These are phyloP conservation scores for Corvus moneduloides DNA, from an alignment of 2,113 vertebrate genomes.

Conservation along the genomic window DNA sequence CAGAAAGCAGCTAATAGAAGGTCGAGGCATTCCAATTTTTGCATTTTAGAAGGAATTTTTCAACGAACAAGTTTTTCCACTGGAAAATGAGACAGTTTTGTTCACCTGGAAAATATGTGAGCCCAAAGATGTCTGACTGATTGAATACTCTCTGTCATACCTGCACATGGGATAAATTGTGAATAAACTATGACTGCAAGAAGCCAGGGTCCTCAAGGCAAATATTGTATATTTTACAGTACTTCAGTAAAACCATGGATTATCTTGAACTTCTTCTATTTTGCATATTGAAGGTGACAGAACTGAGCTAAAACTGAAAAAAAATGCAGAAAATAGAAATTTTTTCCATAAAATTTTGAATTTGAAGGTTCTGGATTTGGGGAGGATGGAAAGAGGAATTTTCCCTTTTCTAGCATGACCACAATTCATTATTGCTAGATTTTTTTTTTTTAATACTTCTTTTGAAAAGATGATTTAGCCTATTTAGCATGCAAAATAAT, in stretches of 20 bases:
- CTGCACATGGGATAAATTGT: background rate
- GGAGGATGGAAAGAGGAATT: background rate
- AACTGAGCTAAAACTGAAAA: background rate
- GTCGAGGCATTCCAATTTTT: background rate
- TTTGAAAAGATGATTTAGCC: background rate
- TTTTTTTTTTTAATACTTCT: background rate
- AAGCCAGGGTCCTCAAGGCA: background rate
- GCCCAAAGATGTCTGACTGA: background rate
- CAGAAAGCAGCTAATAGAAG: background rate
- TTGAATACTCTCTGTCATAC: background rate
- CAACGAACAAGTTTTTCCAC: background rate
- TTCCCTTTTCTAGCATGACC: background rate
- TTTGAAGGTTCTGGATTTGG: background rate
- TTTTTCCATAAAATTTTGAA: background rate
- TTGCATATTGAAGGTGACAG: background rate
- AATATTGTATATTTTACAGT: background rate
- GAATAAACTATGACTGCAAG: background rate
- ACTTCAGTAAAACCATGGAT: background rate
- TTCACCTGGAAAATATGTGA: conserved; percentile 1
- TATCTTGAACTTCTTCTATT: background rate
- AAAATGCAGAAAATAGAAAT: background rate
- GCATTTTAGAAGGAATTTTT: background rate
- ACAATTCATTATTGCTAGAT: background rate
- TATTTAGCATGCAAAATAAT: background rate
- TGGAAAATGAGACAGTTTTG: background rate